phyloP scores from a whole-genome alignment of 2,797 vertebrate species.

The Capromys pilorides region DNA sequence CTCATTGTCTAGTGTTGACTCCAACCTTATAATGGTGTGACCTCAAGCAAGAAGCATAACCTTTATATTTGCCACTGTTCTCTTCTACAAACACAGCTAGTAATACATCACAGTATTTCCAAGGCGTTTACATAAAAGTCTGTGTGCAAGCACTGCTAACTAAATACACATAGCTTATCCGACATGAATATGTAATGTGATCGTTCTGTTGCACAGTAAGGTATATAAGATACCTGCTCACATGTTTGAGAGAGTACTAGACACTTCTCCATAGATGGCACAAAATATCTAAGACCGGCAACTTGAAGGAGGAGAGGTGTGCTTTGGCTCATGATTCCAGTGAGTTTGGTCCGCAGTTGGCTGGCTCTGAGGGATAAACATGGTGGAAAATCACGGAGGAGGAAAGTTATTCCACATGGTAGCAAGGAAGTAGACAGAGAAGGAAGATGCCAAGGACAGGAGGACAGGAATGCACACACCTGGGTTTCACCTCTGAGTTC shows the following conservation, averaged over 20 bases:
- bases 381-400: not conserved
- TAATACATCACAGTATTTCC: not conserved
- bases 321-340: not conserved
- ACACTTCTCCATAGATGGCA: not conserved
- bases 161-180: not conserved
- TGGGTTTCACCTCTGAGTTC: not conserved
- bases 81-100: slow-evolving; percentile 1
- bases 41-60: not conserved
- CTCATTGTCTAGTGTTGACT: not conserved
- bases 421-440: not conserved
- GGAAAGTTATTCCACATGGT: not conserved
- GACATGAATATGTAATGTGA: not conserved
- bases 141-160: not conserved
- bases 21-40: not conserved
- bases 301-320: not conserved
- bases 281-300: not conserved
- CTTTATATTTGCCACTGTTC: not conserved
- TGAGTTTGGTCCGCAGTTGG: not conserved
- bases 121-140: not conserved
- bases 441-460: not conserved
- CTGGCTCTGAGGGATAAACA: not conserved
- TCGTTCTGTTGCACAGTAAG: not conserved
- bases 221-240: not conserved
- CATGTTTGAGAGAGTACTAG: not conserved
- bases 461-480: too few species aligned